Conservation (phyloP, 2,888 invertebrate species). For the Branchipolynoe longqiensis region DNA sequence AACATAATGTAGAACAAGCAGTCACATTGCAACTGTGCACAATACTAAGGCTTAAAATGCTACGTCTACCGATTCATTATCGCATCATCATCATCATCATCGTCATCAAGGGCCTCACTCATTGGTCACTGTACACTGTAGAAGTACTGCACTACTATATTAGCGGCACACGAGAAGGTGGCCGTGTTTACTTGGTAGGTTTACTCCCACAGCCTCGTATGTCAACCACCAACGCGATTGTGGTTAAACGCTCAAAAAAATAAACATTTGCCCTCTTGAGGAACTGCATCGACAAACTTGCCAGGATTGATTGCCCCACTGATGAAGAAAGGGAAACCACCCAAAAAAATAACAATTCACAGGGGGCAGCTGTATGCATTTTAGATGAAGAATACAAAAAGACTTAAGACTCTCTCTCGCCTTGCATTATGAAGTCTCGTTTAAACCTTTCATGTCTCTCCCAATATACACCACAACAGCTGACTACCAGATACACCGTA, state of each 20-base stretch:
- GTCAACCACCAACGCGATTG: slow-evolving; percentile 9
- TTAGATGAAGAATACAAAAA: slow-evolving; percentile 39
- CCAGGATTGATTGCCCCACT: slow-evolving; percentile 14
- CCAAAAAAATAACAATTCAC: too few species aligned
- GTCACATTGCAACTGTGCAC: slow-evolving; percentile 45
- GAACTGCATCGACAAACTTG: slow-evolving; percentile 17
- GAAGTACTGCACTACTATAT: slow-evolving; percentile 11
- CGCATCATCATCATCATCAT: too few species aligned
- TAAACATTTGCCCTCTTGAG: slow-evolving; percentile 35
- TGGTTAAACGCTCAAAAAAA: slow-evolving; percentile 8
- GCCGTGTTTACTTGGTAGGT: neutral
- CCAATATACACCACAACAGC: slow-evolving; percentile 26
- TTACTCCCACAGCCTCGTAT: neutral
- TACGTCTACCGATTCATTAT: slow-evolving; percentile 30
- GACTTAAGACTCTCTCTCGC: neutral
- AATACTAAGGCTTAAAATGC: slow-evolving; percentile 44
- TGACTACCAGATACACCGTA: slow-evolving; percentile 16
- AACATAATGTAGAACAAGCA: slow-evolving; percentile 23
- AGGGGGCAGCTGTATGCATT: neutral
- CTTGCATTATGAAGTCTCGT: slow-evolving; percentile 19
- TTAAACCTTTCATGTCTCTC: slow-evolving; percentile 22
- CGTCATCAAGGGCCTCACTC: slow-evolving; percentile 20
- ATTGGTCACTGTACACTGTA: slow-evolving; percentile 32
- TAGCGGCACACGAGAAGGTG: neutral
- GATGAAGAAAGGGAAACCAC: too few species aligned